Base-by-base conservation (phyloP, 1,140 invertebrate genomes). In the Apis laboriosa region DNA sequence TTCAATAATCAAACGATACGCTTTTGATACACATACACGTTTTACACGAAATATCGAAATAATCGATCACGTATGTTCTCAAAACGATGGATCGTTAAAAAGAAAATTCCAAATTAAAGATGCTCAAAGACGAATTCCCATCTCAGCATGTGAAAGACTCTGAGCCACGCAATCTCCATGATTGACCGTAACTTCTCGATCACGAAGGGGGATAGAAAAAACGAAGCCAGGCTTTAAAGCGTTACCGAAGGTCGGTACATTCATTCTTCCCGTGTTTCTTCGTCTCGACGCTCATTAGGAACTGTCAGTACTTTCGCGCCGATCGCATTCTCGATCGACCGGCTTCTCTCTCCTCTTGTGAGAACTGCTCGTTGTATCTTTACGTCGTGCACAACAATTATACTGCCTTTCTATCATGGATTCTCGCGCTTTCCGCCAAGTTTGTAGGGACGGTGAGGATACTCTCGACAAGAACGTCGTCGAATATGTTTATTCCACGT, bases 241-340 rank as follows among this genome's bases (percentile, higher is more conserved):
- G 51, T 13, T 80, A 24, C 58, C 78, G 28, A 64, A 49, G 49
- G 19, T 80, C 28, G 68, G 34, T 43, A 43, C 5, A 43, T 43
- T 43, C 17, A 64, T 55, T 13, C 49, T 61, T 28, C 21, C 34
- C 51, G 34, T 49, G n/a, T 43, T 64, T 74, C 60, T 74, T 80
- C 51, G 21, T 11, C 34, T 43, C 21, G 60, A 24, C 21, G 78
- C 60, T 80, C 78, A 80, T 80, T 80, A 80, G 71, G 78, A 80
- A 63, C 70, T 80, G 78, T 80, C 78, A 49, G 78, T 80, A 64
- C 19, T 80, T 80, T 80, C 78, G 74, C 78, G 70, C 78, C 78
- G 78, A 74, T 80, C 78, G 78, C 78, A 74, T 80, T 80, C 78
- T 61, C 78, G 70, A 80, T 80, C 78, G 78, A 74, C 51, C 60